Evolutionary conservation across 2,888 invertebrate species (phyloP), one percentile per base, ranked within the genome.

Genomic region (Cosmorhoe ocellata): DNA sequence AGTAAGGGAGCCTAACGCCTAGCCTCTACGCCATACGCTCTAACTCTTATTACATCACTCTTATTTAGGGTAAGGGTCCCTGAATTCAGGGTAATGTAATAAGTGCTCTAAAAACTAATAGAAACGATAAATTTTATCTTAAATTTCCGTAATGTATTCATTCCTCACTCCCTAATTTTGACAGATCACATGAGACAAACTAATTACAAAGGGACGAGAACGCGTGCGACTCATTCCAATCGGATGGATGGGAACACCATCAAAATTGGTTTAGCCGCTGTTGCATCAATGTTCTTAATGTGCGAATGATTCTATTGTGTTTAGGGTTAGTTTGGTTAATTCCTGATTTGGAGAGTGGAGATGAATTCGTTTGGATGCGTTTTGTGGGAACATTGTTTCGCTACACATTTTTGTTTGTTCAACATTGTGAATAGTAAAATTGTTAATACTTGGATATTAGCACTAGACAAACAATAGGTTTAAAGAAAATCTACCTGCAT

Each of bases 221-320:
- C 52, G 31, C 52, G 52, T 52, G 47, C 37, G 28, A 18, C 5
- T 27, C 34, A 12, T 51, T 52, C 45, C 49, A 36, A 38, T 30
- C 12, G 62, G 63, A 59, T 52, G 31, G 48, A 45, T 49, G 54
- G n/a, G 54, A 49, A 54, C 41, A 33, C 63, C 26, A 46, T 47
- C 60, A 68, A 72, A 68, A 59, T 48, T 34, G 34, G 47, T 31
- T 48, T 44, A 52, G 33, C 47, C 49, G 27, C 41, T 32, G 10
- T 34, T 47, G 47, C 52, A 39, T 48, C 52, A 48, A 28, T 43
- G 43, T 34, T 31, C 52, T 40, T 18, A 52, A 48, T 39, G 34
- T 46, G 50, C 13, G 22, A 36, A 43, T 47, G 43, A 48, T 10
- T 47, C 43, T 24, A 22, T 42, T 41, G 41, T 41, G 26, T 13